A percentile compares a stretch with the other conserved stretches of the same genome.
phyloP scores from a whole-genome alignment of 2,797 vertebrate species.

The Spatula clypeata region DNA sequence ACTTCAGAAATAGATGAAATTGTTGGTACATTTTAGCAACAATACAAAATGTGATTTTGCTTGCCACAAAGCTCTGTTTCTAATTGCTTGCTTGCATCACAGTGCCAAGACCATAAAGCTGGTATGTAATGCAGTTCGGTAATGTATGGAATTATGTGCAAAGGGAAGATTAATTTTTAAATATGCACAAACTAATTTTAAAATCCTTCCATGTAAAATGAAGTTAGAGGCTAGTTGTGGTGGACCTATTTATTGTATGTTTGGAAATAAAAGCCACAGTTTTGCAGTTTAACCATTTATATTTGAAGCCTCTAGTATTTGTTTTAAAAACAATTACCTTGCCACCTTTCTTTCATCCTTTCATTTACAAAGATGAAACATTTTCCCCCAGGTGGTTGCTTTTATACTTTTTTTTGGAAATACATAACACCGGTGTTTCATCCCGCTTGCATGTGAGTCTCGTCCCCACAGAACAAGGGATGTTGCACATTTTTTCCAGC shows the following conservation, averaged over 20 bases:
- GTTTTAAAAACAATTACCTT: not conserved
- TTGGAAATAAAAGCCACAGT: slow-evolving; percentile 79
- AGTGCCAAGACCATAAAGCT: slow-evolving; percentile 60
- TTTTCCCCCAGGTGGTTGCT: not conserved
- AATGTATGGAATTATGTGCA: slow-evolving; percentile 49
- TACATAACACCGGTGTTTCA: fast-evolving
- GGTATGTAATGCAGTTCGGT: slow-evolving; percentile 46
- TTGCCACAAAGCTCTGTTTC: slow-evolving; percentile 49
- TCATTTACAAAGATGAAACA: fast-evolving
- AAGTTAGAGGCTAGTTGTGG: slow-evolving; percentile 75
- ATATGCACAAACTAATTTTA: slow-evolving; percentile 75
- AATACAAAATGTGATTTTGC: slow-evolving; percentile 12
- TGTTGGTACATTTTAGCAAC: slow-evolving; percentile 27
- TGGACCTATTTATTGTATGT: slow-evolving; percentile 79
- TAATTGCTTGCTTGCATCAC: slow-evolving; percentile 59
- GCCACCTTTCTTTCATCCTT: not conserved
- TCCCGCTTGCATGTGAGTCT: fast-evolving
- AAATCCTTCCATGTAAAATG: slow-evolving; percentile 74
- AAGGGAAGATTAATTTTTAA: slow-evolving; percentile 73
- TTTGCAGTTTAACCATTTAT: slow-evolving; percentile 67
- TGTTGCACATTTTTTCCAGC: not conserved
- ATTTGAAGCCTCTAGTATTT: not conserved
- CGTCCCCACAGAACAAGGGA: not conserved
- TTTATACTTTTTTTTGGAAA: not conserved
- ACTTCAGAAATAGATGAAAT: not conserved